These are phyloP conservation scores for Rhynchomys soricoides DNA, from an alignment of 2,113 vertebrate species.

Conservation along the genomic window DNA sequence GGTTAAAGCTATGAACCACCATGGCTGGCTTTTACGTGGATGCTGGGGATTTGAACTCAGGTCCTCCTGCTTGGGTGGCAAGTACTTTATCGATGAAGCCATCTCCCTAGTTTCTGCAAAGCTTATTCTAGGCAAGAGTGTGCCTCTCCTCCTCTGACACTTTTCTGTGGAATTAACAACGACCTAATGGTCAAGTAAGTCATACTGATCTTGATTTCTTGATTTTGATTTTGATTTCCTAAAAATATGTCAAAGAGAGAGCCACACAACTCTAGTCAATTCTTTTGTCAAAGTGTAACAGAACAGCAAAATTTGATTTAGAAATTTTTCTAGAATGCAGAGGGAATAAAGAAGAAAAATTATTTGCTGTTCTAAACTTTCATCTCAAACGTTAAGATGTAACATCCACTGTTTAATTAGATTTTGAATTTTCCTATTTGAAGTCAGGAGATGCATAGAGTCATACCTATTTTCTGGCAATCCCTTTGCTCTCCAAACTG, in stretches of 20 bases:
- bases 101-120: background rate
- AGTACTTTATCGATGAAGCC: background rate
- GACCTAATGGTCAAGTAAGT: background rate
- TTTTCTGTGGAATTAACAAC: background rate
- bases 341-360: conserved; percentile 29
- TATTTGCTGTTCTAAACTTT: background rate
- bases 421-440: conserved; percentile 35
- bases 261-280: background rate
- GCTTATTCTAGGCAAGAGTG: conserved; percentile 22
- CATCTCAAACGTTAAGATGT: conserved; percentile 14
- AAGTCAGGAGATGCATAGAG: conserved; percentile 12
- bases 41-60: background rate
- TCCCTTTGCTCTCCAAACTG: background rate
- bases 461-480: conserved; percentile 21
- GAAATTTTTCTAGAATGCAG: conserved; percentile 7
- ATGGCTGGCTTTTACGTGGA: background rate
- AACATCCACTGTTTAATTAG: conserved; percentile 44
- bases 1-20: no score
- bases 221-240: background rate
- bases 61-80: background rate
- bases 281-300: background rate
- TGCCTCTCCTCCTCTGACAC: background rate
- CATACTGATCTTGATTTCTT: background rate
- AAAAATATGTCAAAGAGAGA: conserved; percentile 32
- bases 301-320: background rate